These are phyloP conservation scores for Cassiopea andromeda DNA, from an alignment of 30 jellyfish, hydroid and myxozoan genomes.

Conservation along the genomic window DNA sequence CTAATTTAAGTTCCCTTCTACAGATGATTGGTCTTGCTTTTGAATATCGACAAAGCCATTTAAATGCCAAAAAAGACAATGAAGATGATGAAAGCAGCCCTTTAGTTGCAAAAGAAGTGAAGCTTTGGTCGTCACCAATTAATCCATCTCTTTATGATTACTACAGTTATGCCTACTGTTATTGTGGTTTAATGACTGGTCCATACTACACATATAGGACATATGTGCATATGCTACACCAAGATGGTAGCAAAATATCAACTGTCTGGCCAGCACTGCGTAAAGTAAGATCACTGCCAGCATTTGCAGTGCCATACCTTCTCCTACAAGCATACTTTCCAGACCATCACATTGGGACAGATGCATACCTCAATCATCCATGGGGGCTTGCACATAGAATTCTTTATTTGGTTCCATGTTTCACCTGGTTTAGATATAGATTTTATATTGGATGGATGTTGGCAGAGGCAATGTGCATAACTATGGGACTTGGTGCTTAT, in stretches of 20 bases:
- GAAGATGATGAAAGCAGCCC: constrained; percentile 16
- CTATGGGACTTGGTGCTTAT: constrained; percentile 94
- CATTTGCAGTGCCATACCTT: constrained; percentile 71
- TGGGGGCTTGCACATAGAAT: constrained; percentile 77
- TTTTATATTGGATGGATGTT: constrained; percentile 95
- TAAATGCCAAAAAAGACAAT: constrained; percentile 24
- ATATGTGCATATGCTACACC: constrained; percentile 82
- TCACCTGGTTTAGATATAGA: constrained; percentile 88
- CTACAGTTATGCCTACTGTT: constrained; percentile 75
- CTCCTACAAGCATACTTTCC: constrained; percentile 77
- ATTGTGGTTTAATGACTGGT: constrained; percentile 89
- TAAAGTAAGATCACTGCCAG: constrained; percentile 58
- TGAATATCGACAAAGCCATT: constrained; percentile 71
- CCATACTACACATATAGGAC: constrained; percentile 89
- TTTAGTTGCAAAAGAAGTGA: constrained; percentile 21
- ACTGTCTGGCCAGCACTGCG: constrained; percentile 90
- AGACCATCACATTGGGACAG: constrained; percentile 58
- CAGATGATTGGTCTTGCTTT: constrained; percentile 89
- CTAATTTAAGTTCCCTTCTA: not conserved
- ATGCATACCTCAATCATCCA: constrained; percentile 63
- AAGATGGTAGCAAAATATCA: constrained; percentile 83
- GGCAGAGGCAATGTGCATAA: constrained; percentile 92
- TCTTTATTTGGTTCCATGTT: constrained; percentile 76
- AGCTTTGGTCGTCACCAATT: constrained; percentile 18
- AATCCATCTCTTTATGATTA: constrained; percentile 61